A percentile compares a stretch with the other conserved stretches of the same genome.
phyloP scores from a whole-genome alignment of 2,113 vertebrate genomes.

The Conger conger region DNA sequence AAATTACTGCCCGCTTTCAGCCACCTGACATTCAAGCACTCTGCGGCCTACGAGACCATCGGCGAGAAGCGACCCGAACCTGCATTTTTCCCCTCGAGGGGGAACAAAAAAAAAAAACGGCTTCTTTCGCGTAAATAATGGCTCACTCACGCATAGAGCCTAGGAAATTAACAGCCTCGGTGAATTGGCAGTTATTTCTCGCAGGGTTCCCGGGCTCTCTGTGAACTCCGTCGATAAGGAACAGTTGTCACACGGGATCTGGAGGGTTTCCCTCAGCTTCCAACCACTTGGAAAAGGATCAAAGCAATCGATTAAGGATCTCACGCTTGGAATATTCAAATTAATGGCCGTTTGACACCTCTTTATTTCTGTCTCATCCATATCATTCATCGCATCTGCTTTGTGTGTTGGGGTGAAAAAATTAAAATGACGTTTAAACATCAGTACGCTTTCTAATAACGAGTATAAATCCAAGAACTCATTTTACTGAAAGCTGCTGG shows the following conservation, averaged over 20 bases:
- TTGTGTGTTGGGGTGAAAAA: not conserved
- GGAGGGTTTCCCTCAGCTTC: not conserved
- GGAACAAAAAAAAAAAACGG: not conserved
- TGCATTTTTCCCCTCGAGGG: not conserved
- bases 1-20: not conserved
- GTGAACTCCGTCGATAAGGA: not conserved
- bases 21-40: not conserved
- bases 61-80: not conserved
- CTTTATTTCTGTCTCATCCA: not conserved
- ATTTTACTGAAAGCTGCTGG: not conserved
- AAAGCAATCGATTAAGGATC: not conserved
- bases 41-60: not conserved
- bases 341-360: not conserved
- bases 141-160: not conserved
- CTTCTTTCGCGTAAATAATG: not conserved
- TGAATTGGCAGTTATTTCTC: not conserved
- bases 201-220: not conserved
- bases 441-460: no score
- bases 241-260: not conserved
- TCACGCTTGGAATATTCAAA: not conserved
- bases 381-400: not conserved
- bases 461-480: no score
- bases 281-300: not conserved
- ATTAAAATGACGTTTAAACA: not conserved
- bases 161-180: not conserved